Evolutionary conservation across 2,113 vertebrate genomes (phyloP), one percentile per base, ranked within the genome.

Genomic region (Rhipidura dahli): DNA sequence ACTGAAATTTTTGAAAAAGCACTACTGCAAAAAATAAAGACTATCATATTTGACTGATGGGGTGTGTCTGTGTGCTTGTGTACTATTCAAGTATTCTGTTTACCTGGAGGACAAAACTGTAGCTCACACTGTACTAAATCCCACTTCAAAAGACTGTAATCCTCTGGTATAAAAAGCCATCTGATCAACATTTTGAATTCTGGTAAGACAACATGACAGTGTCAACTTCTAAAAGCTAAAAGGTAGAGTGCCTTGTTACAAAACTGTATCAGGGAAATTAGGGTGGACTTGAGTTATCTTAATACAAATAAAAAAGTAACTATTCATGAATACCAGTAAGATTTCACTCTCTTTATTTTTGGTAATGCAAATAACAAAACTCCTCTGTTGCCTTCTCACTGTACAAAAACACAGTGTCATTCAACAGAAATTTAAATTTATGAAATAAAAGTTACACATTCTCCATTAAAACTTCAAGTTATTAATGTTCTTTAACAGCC

Each of bases 251-350:
- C 44, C 28, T 63, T 64, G 71, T 94, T 94, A 91, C 35, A 13
- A 69, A 61, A 86, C 47, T 33, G 5, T 94, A 3, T 28, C 14
- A 50, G 91, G 84, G 81, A 97, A 97, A 89, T 66, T 53, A 87
- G 49, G 78, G 96, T 50, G 91, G 93, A 97, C 91, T 97, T 83
- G 90, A 97, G 50, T 87, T 54, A 81, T 44, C 70, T 90, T 93
- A 97, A 94, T n/a, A n/a, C 47, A 87, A 37, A 51, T 90, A 97
- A 98, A 37, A 31, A 42, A 2, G 19, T 33, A 97, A 65, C n/a
- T 53, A 63, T 82, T 90, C 65, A 85, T 89, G 92, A n/a, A 68
- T 89, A 97, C 94, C 51, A 95, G 79, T 81, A 90, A 89, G 33
- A 31, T 45, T 84, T 76, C 89, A 47, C 30, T 54, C 30, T 57